A percentile compares a stretch with the other conserved stretches of the same genome.
These are phyloP conservation scores for Centropristis striata DNA, from an alignment of 2,113 vertebrate species.

Conservation along the genomic window DNA sequence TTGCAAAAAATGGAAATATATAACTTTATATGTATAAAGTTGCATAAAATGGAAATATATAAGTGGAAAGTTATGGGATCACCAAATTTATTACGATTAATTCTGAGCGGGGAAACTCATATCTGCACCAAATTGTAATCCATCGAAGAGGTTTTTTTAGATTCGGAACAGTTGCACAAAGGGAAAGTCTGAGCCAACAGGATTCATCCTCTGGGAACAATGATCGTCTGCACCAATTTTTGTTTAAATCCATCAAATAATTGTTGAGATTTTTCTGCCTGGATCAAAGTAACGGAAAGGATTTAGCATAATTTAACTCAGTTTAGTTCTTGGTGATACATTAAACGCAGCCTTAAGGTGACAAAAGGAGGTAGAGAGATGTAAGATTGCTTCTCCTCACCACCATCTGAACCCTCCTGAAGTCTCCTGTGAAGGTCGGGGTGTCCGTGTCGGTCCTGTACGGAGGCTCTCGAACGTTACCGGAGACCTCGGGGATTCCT, in stretches of 20 bases:
- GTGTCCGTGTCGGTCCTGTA: slow-evolving; percentile 59
- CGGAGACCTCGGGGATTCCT: slow-evolving; percentile 39
- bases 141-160: no score
- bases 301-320: background rate
- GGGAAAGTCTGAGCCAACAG: no score
- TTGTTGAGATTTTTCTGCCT: background rate
- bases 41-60: no score
- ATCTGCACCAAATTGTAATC: no score
- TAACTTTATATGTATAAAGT: no score
- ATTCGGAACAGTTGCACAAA: no score
- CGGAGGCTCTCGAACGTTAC: slow-evolving; percentile 33
- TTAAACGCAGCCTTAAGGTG: background rate
- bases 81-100: no score
- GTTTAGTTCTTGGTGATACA: background rate
- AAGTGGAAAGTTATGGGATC: no score
- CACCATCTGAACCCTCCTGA: slow-evolving; percentile 51
- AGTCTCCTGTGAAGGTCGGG: slow-evolving; percentile 58
- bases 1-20: no score
- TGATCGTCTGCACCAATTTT: background rate
- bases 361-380: background rate
- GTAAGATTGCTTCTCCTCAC: slow-evolving; percentile 49
- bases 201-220: background rate
- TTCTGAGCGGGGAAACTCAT: no score
- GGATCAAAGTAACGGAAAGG: background rate
- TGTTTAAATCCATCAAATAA: background rate